These are phyloP conservation scores for Euschistus heros DNA, from an alignment of 1,140 invertebrate species.

Conservation along the genomic window DNA sequence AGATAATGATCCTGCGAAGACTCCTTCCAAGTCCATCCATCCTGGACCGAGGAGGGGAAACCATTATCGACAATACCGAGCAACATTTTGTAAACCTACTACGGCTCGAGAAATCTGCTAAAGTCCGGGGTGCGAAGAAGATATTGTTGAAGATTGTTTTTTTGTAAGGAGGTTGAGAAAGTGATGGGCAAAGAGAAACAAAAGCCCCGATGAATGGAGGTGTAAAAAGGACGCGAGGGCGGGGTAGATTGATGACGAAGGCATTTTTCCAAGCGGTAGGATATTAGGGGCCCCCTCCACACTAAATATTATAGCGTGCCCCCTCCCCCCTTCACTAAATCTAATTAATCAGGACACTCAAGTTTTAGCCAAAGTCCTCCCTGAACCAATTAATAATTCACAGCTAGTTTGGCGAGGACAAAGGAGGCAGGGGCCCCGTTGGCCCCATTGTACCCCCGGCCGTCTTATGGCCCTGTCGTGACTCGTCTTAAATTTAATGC, in stretches of 20 bases:
- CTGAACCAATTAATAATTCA: constrained; percentile 2
- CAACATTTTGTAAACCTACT: too few relatives aligned
- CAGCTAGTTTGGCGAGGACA: constrained; percentile 2
- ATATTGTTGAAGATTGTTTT: not conserved
- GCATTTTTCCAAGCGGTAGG: not conserved
- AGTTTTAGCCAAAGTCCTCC: constrained; percentile 1
- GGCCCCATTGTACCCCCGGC: not conserved
- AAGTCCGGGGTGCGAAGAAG: not conserved
- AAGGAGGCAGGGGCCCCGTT: not conserved
- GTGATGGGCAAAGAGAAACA: not conserved
- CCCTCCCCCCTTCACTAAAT: not conserved
- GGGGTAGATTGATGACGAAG: not conserved
- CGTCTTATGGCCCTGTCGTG: constrained; percentile 5
- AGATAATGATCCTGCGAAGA: too few relatives aligned
- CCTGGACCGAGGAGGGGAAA: too few relatives aligned
- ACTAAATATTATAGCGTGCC: too few relatives aligned
- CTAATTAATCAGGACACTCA: constrained; percentile 1
- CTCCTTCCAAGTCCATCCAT: too few relatives aligned
- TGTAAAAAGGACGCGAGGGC: not conserved
- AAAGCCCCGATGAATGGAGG: not conserved
- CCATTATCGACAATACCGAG: too few relatives aligned
- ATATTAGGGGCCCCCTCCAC: too few relatives aligned
- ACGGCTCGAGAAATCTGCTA: not conserved
- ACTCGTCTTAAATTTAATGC: constrained; percentile 1
- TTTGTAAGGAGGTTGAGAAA: not conserved